A percentile compares a stretch with the other conserved stretches of the same genome.
phyloP scores from a whole-genome alignment of 2,888 invertebrate species.

The Stenotaenia linearis region DNA sequence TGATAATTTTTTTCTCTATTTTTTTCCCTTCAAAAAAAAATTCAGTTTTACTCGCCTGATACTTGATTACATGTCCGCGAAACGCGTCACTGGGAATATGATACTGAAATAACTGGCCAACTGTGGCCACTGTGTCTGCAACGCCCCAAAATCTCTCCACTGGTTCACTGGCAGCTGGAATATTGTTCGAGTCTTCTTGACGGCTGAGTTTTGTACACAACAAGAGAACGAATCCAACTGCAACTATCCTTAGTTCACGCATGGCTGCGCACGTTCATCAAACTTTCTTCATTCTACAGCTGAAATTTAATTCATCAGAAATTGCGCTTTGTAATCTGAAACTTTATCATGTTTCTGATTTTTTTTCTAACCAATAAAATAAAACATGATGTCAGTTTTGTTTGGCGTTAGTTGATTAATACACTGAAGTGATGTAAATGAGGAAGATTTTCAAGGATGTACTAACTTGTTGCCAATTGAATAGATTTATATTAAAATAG shows the following conservation, averaged over 20 bases:
- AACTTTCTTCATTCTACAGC: background rate
- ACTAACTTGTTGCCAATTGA: background rate
- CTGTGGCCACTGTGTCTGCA: slow-evolving; percentile 61
- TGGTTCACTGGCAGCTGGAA: background rate
- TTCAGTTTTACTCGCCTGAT: slow-evolving; percentile 56
- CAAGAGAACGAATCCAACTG: background rate
- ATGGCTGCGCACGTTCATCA: slow-evolving; percentile 3
- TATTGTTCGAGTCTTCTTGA: slow-evolving; percentile 2
- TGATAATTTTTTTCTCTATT: background rate
- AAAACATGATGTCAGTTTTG: background rate
- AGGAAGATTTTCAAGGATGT: background rate
- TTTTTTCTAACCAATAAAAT: background rate
- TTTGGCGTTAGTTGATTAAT: background rate
- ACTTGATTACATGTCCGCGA: slow-evolving; percentile 60
- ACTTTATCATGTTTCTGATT: background rate
- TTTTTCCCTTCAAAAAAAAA: background rate
- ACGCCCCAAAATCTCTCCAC: slow-evolving; percentile 51
- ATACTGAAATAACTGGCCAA: slow-evolving; percentile 67
- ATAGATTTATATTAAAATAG: background rate
- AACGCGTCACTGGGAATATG: slow-evolving; percentile 67
- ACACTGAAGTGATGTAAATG: background rate
- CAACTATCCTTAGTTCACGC: slow-evolving; percentile 1
- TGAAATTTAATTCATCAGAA: background rate
- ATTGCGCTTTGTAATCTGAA: background rate
- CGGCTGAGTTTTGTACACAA: background rate